Evolutionary conservation across 2,888 invertebrate species (phyloP).

Genomic region (Augiades crinisus): DNA sequence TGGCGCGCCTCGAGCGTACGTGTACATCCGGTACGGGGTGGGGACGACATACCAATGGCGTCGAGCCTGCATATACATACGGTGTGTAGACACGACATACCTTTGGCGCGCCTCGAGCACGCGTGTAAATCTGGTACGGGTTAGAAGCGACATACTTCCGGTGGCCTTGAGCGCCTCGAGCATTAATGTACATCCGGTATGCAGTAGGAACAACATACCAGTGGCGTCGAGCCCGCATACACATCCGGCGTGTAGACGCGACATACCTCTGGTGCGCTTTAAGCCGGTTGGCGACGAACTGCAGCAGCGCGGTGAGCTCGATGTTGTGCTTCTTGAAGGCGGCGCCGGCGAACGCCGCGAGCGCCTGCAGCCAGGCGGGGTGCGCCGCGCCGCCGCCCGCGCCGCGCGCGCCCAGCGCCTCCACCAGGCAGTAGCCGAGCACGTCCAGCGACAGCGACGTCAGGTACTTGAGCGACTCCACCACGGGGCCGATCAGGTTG

Average conservation of each 20-base stretch:
- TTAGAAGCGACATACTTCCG: too few relatives aligned
- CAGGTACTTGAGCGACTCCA: constrained; percentile 98
- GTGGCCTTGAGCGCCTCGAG: too few relatives aligned
- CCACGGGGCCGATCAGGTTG: constrained; percentile 97
- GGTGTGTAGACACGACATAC: too few relatives aligned
- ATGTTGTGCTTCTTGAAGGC: constrained; percentile 98
- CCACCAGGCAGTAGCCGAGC: constrained; percentile 96
- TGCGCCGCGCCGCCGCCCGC: constrained; percentile 86
- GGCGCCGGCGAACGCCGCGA: constrained; percentile 97
- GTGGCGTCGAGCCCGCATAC: too few relatives aligned
- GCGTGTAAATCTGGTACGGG: too few relatives aligned
- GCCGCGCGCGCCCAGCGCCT: constrained; percentile 83
- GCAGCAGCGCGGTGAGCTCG: constrained; percentile 96
- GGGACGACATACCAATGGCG: too few relatives aligned
- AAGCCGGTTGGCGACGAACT: constrained; percentile 98
- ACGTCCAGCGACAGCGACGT: constrained; percentile 98
- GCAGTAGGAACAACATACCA: too few relatives aligned
- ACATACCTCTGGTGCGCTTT: constrained; percentile 95
- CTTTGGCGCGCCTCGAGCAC: constrained; percentile 97
- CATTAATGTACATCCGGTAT: too few relatives aligned
- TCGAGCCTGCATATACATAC: too few relatives aligned
- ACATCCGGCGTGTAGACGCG: too few relatives aligned
- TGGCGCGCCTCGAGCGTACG: too few relatives aligned
- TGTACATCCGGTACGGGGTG: too few relatives aligned
- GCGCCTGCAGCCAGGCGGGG: constrained; percentile 96